Conservation (phyloP, 2,888 invertebrate species). For the Leptopilina syphax region DNA sequence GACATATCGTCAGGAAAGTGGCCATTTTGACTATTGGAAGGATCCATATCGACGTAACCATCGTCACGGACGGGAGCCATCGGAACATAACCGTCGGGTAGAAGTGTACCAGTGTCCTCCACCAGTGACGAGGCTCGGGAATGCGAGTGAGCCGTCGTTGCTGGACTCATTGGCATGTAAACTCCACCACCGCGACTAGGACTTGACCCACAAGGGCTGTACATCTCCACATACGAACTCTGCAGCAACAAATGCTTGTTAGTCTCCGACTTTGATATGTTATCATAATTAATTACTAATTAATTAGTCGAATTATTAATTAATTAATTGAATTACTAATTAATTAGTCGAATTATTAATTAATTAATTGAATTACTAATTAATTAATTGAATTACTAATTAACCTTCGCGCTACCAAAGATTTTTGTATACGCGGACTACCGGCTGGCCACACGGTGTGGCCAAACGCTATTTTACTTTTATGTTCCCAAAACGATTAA, state of each 20-base stretch:
- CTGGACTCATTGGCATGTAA: constrained; percentile 80
- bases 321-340: no score
- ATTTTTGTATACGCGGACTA: no score
- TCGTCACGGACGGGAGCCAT: constrained; percentile 81
- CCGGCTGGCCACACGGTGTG: no score
- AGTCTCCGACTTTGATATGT: no score
- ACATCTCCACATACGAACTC: constrained; percentile 78
- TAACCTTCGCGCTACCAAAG: no score
- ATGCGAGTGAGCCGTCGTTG: constrained; percentile 77
- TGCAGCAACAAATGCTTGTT: constrained; percentile 59
- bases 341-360: no score
- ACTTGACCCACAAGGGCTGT: constrained; percentile 78
- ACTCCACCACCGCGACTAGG: constrained; percentile 75
- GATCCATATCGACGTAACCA: constrained; percentile 83
- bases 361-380: no score
- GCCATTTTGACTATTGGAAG: constrained; percentile 70
- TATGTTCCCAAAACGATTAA: no score
- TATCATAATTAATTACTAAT: no score
- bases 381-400: no score
- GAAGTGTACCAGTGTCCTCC: constrained; percentile 75
- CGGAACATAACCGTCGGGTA: constrained; percentile 81
- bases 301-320: no score
- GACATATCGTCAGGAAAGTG: constrained; percentile 78
- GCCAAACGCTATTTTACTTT: no score
- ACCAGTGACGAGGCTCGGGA: constrained; percentile 82